Conservation (phyloP, 2,797 vertebrate genomes). For the Molossus molossus region DNA sequence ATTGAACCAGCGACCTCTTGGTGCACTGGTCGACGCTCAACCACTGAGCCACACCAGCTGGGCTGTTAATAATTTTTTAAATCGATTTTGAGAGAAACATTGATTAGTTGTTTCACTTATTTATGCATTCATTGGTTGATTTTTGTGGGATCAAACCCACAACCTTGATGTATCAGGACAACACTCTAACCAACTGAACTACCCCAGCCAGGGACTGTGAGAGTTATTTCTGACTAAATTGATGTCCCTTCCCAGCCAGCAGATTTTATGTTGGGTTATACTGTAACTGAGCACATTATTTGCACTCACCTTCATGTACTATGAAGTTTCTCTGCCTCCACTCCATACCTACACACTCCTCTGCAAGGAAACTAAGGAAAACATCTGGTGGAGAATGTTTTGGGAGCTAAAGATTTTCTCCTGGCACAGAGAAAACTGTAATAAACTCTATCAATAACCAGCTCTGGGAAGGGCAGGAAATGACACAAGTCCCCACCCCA, state of each 20-base stretch:
- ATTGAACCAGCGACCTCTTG: too few relatives aligned
- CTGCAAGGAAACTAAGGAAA: not conserved
- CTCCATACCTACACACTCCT: not conserved
- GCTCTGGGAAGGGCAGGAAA: constrained; percentile 76
- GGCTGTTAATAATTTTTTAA: too few relatives aligned
- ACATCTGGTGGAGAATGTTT: not conserved
- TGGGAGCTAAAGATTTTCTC: not conserved
- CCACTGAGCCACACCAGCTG: too few relatives aligned
- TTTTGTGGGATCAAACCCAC: too few relatives aligned
- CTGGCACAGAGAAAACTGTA: constrained; percentile 20
- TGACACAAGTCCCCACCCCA: constrained; percentile 57
- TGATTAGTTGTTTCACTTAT: too few relatives aligned
- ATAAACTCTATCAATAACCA: constrained; percentile 6
- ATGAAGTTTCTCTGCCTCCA: not conserved
- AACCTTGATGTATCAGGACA: too few relatives aligned
- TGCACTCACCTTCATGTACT: not conserved
- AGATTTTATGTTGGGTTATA: not conserved
- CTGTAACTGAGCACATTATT: not conserved
- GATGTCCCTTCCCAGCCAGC: not conserved
- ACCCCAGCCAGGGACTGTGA: too few relatives aligned
- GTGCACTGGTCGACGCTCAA: too few relatives aligned
- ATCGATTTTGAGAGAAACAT: too few relatives aligned
- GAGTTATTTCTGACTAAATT: not conserved
- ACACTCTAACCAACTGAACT: too few relatives aligned
- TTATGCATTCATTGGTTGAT: too few relatives aligned